phyloP scores from a whole-genome alignment of 2,888 invertebrate species.

The Cremastinae sp. region DNA sequence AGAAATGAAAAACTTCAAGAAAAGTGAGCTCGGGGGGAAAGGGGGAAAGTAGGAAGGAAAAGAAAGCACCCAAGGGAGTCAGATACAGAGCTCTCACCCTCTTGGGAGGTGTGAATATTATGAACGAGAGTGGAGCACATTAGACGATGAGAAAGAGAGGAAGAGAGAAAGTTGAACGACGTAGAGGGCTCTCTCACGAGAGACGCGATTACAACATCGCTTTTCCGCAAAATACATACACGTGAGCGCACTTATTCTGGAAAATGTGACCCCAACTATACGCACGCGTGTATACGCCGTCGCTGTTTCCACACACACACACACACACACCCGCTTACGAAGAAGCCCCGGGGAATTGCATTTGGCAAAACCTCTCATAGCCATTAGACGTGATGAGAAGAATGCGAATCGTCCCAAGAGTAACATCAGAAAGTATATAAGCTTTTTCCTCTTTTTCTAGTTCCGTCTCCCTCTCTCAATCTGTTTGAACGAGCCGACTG shows the following conservation, averaged over 20 bases:
- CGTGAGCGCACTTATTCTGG: not conserved
- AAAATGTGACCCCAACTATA: constrained; percentile 20
- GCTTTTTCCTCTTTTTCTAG: constrained; percentile 3
- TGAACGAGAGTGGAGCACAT: constrained; percentile 47
- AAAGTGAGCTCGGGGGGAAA: constrained; percentile 30
- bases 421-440: constrained; percentile 13
- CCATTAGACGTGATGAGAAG: constrained; percentile 42
- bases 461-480: too few relatives aligned
- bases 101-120: constrained; percentile 60
- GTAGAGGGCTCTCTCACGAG: constrained; percentile 36
- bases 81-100: constrained; percentile 40
- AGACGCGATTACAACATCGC: constrained; percentile 46
- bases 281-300: not conserved
- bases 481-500: constrained; percentile 23
- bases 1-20: constrained; percentile 30
- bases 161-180: constrained; percentile 34
- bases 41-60: constrained; percentile 18
- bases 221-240: constrained; percentile 5
- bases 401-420: constrained; percentile 28
- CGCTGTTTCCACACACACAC: constrained; percentile 25
- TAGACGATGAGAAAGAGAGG: constrained; percentile 46
- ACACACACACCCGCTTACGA: constrained; percentile 4
- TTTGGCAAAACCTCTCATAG: constrained; percentile 42
- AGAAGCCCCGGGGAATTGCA: constrained; percentile 33
- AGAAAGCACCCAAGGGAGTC: constrained; percentile 50